Base-by-base conservation (phyloP, 2,888 invertebrate species). In the Strigamia maritima region DNA sequence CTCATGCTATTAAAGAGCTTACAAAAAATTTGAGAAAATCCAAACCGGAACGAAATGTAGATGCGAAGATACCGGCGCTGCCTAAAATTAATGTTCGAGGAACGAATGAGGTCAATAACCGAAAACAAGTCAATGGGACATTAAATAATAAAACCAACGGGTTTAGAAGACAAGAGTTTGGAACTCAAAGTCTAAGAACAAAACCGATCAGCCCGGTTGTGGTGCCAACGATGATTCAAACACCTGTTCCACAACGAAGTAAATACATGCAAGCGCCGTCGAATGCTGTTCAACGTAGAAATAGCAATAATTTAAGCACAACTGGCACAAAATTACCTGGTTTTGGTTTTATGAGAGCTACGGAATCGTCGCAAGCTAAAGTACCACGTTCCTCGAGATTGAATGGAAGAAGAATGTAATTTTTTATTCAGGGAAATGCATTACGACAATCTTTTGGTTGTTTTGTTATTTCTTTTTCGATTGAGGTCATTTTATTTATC, bases 1-100 rank as follows among this genome's bases (percentile, higher is more conserved):
- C 89, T 85, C 82, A 88, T 83, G 84, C 90, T 81, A 86, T 90
- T 84, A 84, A 87, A 84, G 83, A 88, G 81, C 81, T 87, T 81
- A 86, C 87, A 22, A 85, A 85, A 65, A 86, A 87, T 81, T 82
- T 88, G 70, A 80, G 82, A 54, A 84, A 83, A 78, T 77, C 81
- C 28, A 70, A 70, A 70, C 70, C 70, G 70, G 70, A 70, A 81
- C 82, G 77, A 40, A 31, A 22, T 19, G 77, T 3, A 44, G 77
- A 38, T 77, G 44, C 24, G 24, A 49, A 40, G 44, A 24, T 44
- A 16, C 8, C 54, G 49, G n/a, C 77, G 26, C 10, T 22, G 22
- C 77, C 77, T 8, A 70, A 70, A 70, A 70, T 70, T 70, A 70
- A 70, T 28, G 70, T 70, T 24, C 70, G 10, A 70, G 26, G 26